Evolutionary conservation across 2,797 vertebrate genomes (phyloP).

Genomic region (Coracias cyanogaster): DNA sequence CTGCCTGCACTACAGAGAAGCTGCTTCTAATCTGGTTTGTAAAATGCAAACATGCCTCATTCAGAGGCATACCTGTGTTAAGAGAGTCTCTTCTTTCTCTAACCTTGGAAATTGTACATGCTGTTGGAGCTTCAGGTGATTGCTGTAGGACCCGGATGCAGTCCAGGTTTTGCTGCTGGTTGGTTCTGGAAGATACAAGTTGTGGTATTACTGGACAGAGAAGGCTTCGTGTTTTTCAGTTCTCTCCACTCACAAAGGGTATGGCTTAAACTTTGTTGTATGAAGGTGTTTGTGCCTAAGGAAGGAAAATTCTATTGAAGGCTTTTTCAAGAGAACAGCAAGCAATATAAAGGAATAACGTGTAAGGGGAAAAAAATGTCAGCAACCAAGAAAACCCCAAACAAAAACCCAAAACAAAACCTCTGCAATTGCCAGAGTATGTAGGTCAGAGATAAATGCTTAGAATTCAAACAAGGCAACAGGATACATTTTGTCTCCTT

Average conservation of each 20-base stretch:
- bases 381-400: too few relatives aligned
- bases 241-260: not conserved
- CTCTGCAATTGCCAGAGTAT: not conserved
- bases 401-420: not conserved
- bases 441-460: not conserved
- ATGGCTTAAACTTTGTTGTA: not conserved
- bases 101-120: not conserved
- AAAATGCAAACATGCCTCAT: not conserved
- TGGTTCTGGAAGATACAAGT: not conserved
- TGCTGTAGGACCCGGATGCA: not conserved
- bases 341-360: not conserved
- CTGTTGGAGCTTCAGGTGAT: not conserved
- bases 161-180: not conserved
- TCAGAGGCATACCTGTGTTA: not conserved
- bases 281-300: not conserved
- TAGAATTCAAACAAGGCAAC: not conserved
- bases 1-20: not conserved
- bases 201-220: not conserved
- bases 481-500: not conserved
- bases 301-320: not conserved
- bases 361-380: too few relatives aligned
- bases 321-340: not conserved
- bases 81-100: not conserved
- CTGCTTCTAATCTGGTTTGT: not conserved
- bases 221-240: not conserved